Evolutionary conservation across 2,797 vertebrate species (phyloP).

Genomic region (Eidolon dupreanum): DNA sequence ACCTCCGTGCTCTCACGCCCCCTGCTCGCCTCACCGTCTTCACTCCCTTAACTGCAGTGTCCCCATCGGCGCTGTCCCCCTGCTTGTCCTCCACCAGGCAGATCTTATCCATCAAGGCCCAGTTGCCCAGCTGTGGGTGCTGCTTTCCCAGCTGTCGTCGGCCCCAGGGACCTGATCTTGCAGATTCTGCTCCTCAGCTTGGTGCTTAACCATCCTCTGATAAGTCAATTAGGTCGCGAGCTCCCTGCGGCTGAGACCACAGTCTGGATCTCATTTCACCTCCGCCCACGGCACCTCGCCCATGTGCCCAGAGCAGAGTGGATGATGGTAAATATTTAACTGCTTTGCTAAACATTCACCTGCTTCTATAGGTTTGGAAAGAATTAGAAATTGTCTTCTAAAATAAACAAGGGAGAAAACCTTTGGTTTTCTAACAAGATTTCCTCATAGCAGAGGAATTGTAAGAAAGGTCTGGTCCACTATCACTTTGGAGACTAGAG

Average conservation of each 20-base stretch:
- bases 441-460: background rate
- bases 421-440: background rate
- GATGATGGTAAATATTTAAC: background rate
- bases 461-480: background rate
- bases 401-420: background rate
- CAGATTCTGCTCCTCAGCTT: too few species aligned
- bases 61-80: background rate
- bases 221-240: background rate
- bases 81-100: background rate
- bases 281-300: background rate
- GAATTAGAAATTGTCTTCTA: background rate
- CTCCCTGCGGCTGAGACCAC: background rate
- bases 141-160: background rate
- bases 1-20: too few species aligned
- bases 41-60: background rate
- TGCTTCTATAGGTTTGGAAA: background rate
- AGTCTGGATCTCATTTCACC: background rate
- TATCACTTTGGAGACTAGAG: background rate
- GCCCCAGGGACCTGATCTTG: background rate
- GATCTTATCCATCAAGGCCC: background rate
- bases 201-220: background rate
- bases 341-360: background rate
- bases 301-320: background rate
- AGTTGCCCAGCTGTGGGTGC: too few species aligned
- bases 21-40: accelerated